Evolutionary conservation across 2,888 invertebrate species (phyloP).

Genomic region (Tortricodes alternella): DNA sequence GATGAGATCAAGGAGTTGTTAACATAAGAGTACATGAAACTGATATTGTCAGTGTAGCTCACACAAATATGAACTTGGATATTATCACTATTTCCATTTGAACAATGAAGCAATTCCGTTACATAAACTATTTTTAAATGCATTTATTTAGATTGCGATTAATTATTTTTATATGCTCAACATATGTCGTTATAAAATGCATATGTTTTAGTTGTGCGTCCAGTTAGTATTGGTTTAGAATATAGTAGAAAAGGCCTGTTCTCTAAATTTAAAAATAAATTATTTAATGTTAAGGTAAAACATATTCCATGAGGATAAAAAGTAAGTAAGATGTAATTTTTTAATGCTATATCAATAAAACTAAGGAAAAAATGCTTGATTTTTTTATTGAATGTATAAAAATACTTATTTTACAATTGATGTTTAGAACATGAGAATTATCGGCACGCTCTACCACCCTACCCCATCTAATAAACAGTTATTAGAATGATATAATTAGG

Average conservation of each 20-base stretch:
- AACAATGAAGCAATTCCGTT: constrained; percentile 53
- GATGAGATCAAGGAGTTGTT: constrained; percentile 93
- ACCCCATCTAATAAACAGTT: too few relatives aligned
- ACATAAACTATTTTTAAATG: constrained; percentile 75
- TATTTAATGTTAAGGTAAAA: constrained; percentile 69
- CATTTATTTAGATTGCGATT: constrained; percentile 77
- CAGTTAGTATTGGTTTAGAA: constrained; percentile 60
- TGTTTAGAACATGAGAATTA: too few relatives aligned
- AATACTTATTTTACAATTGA: too few relatives aligned
- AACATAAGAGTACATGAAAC: constrained; percentile 54
- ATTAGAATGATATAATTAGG: too few relatives aligned
- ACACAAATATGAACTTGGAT: constrained; percentile 55
- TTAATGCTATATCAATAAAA: constrained; percentile 67
- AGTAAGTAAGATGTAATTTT: constrained; percentile 62
- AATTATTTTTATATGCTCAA: constrained; percentile 79
- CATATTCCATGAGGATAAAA: constrained; percentile 53
- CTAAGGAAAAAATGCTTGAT: constrained; percentile 32
- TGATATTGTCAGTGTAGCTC: constrained; percentile 37
- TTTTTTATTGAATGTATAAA: constrained; percentile 35
- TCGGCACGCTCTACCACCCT: too few relatives aligned
- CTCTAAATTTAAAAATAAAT: constrained; percentile 71
- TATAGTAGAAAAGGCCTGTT: constrained; percentile 62
- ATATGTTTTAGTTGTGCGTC: constrained; percentile 69
- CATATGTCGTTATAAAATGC: constrained; percentile 54
- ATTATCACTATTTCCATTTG: constrained; percentile 51